A percentile compares a stretch with the other conserved stretches of the same genome.
Conservation (phyloP, 2,797 vertebrate species). For the Ctenochaetus hawaiiensis region DNA sequence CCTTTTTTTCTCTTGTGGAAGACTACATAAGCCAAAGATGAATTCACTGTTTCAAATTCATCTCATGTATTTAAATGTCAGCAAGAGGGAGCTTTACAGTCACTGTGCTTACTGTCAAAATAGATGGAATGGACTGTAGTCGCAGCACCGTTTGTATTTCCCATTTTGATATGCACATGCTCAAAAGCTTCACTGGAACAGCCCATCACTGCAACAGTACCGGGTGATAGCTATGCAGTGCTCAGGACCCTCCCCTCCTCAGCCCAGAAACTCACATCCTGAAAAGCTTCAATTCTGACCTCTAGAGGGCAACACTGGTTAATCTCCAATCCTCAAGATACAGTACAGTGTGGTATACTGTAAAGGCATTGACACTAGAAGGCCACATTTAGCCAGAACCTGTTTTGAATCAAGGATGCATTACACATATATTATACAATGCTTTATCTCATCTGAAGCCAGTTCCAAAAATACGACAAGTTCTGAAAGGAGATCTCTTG, state of each 20-base stretch:
- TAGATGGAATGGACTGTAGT: conserved; percentile 32
- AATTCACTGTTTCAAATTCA: conserved; percentile 61
- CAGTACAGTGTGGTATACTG: background rate
- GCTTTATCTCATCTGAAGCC: background rate
- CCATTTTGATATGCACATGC: conserved; percentile 35
- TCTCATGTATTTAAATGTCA: conserved; percentile 49
- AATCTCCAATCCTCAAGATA: background rate
- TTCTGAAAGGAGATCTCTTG: background rate
- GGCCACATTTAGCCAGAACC: background rate
- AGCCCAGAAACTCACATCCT: conserved; percentile 9
- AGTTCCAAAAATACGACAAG: conserved; percentile 16
- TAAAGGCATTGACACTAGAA: background rate
- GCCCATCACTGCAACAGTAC: background rate
- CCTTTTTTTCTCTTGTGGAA: conserved; percentile 22
- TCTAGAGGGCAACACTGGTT: conserved; percentile 38
- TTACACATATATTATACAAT: conserved; percentile 15
- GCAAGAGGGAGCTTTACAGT: conserved; percentile 43
- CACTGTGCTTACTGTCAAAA: conserved; percentile 34
- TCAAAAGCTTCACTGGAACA: conserved; percentile 30
- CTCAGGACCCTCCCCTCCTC: conserved; percentile 2
- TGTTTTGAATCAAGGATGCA: conserved; percentile 25
- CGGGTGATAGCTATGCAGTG: background rate
- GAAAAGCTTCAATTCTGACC: conserved; percentile 29
- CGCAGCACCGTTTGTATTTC: conserved; percentile 18
- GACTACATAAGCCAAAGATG: conserved; percentile 70